These are phyloP conservation scores for Pelecanus crispus DNA, from an alignment of 2,113 vertebrate genomes.

Conservation along the genomic window DNA sequence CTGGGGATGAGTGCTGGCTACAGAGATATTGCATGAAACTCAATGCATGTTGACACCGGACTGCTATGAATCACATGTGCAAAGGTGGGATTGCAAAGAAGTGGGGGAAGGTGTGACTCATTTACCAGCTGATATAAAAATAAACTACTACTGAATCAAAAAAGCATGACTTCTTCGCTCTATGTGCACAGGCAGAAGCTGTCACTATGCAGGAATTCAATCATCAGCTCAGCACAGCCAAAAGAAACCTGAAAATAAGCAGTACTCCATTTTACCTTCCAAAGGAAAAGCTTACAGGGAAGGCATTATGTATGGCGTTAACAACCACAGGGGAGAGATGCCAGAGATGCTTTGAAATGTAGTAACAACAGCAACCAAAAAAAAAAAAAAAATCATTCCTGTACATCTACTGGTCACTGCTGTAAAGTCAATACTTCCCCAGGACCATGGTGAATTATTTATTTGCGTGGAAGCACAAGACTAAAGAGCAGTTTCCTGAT, in stretches of 20 bases:
- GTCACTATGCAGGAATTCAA: background rate
- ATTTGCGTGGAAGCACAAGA: background rate
- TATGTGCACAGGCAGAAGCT: background rate
- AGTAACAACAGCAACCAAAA: background rate
- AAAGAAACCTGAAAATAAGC: background rate
- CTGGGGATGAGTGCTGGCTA: background rate
- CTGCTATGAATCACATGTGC: background rate
- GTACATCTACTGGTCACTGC: background rate
- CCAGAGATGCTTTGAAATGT: background rate
- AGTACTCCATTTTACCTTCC: background rate
- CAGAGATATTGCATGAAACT: background rate
- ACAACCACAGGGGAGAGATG: background rate
- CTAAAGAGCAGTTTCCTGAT: background rate
- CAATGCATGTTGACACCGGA: fast-evolving
- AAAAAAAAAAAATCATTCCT: background rate
- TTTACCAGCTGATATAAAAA: conserved; percentile 22
- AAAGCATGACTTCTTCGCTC: background rate
- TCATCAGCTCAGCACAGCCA: background rate
- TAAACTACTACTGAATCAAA: conserved; percentile 37
- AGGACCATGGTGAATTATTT: background rate
- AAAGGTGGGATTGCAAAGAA: background rate
- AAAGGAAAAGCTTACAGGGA: background rate
- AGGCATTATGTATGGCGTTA: fast-evolving
- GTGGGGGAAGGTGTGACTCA: conserved; percentile 20
- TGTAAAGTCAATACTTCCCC: background rate